These are phyloP conservation scores for Leptonema lineaticorne DNA, from an alignment of 1,140 invertebrate species.

Conservation along the genomic window DNA sequence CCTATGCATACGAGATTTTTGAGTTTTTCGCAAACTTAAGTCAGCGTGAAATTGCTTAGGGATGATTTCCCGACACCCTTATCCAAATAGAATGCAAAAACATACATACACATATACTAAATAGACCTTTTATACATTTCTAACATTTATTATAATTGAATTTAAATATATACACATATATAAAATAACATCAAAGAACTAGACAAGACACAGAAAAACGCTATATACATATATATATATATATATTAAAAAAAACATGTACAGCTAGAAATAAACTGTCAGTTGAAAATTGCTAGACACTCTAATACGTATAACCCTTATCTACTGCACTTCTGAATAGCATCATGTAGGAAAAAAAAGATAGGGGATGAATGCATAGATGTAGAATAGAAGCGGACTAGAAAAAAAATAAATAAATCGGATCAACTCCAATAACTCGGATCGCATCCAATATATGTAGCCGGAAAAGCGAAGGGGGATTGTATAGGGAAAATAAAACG, in stretches of 20 bases:
- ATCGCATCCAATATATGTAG: constrained; percentile 19
- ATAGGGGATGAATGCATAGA: not conserved
- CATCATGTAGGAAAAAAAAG: not conserved
- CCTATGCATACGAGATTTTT: no score
- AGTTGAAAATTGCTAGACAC: not conserved
- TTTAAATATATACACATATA: not conserved
- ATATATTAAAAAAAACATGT: not conserved
- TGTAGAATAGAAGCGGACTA: not conserved
- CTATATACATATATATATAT: not conserved
- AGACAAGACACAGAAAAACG: not conserved
- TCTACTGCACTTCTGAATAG: not conserved
- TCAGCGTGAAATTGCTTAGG: no score
- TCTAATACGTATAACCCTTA: not conserved
- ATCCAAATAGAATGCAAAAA: no score
- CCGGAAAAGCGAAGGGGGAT: constrained; percentile 11
- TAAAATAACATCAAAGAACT: not conserved
- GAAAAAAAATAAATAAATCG: constrained; percentile 14
- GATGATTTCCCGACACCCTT: no score
- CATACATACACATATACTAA: no score
- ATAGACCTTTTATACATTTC: no score
- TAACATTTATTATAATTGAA: no score
- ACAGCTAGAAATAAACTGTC: not conserved
- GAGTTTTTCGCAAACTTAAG: no score
- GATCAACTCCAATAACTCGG: constrained; percentile 15
- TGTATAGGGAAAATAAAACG: constrained; percentile 15